Percentiles rank a stretch among this genome's conserved stretches.
phyloP scores from a whole-genome alignment of 23 tunicate species.

The Clavelina lepadiformis region DNA sequence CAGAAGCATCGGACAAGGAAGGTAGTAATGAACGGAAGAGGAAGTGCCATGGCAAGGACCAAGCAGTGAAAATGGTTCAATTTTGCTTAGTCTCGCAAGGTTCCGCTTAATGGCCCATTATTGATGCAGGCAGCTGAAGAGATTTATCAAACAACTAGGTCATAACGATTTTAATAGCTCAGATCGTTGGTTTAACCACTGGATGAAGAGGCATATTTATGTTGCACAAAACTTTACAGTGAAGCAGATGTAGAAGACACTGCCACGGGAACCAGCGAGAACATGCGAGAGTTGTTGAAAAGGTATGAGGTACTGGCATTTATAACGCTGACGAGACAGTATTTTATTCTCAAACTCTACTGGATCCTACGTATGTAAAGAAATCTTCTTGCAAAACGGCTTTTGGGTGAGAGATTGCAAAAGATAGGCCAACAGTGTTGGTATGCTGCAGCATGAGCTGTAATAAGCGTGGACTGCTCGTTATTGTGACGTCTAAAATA shows the following conservation, averaged over 20 bases:
- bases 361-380: slow-evolving; percentile 3
- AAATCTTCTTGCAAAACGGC: slow-evolving; percentile 11
- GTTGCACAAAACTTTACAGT: slow-evolving; percentile 11
- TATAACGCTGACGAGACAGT: slow-evolving; percentile 12
- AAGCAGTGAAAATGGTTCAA: slow-evolving; percentile 9
- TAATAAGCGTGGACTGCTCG: slow-evolving; percentile 7
- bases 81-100: slow-evolving; percentile 6
- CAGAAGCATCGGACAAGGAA: slow-evolving; percentile 17
- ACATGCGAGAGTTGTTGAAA: slow-evolving; percentile 20
- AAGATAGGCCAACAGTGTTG: slow-evolving; percentile 19
- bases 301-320: slow-evolving; percentile 6
- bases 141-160: slow-evolving; percentile 20
- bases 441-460: slow-evolving; percentile 17
- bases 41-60: slow-evolving; percentile 15
- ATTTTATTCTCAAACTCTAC: slow-evolving; percentile 11
- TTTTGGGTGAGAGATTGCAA: slow-evolving; percentile 5
- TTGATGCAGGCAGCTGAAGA: slow-evolving; percentile 25
- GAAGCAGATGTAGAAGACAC: slow-evolving; percentile 18
- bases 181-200: slow-evolving; percentile 24
- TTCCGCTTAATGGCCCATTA: slow-evolving; percentile 19
- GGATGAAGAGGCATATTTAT: slow-evolving; percentile 8
- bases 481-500: slow-evolving; percentile 7
- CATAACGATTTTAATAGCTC: slow-evolving; percentile 16
- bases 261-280: slow-evolving; percentile 11
- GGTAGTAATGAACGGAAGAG: slow-evolving; percentile 14